Conservation (phyloP, 2,888 invertebrate genomes). For the Melieria crassipennis region DNA sequence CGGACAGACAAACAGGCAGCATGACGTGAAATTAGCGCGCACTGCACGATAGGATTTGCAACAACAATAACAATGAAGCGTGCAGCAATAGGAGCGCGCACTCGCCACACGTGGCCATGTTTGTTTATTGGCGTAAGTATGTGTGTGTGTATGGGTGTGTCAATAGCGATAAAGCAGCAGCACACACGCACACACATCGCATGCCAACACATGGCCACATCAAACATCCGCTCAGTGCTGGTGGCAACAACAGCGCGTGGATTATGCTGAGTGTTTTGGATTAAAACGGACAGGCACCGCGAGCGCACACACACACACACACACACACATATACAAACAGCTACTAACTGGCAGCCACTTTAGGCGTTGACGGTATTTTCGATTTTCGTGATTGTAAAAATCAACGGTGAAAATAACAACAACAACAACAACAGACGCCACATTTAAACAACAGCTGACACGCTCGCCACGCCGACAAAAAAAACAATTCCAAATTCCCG, state of each 20-base stretch:
- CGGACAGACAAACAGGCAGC: neutral
- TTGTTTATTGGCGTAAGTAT: slow-evolving; percentile 18
- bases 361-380: too few relatives aligned
- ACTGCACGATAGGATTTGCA: slow-evolving; percentile 23
- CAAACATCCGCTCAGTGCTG: neutral
- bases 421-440: too few relatives aligned
- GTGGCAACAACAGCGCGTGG: slow-evolving; percentile 27
- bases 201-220: neutral
- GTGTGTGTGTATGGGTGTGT: slow-evolving; percentile 14
- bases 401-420: too few relatives aligned
- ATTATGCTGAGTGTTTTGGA: slow-evolving; percentile 37
- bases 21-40: slow-evolving; percentile 23
- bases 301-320: neutral
- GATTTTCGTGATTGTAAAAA: too few relatives aligned
- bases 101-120: neutral
- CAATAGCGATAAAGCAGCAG: neutral
- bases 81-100: slow-evolving; percentile 12
- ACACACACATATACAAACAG: neutral
- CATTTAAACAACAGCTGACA: too few relatives aligned
- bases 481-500: too few relatives aligned
- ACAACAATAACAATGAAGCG: slow-evolving; percentile 20
- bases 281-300: slow-evolving; percentile 29
- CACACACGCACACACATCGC: neutral
- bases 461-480: too few relatives aligned
- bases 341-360: neutral